Conservation (phyloP, 64 coral and sea anemone genomes). For the Stichodactyla helianthus region DNA sequence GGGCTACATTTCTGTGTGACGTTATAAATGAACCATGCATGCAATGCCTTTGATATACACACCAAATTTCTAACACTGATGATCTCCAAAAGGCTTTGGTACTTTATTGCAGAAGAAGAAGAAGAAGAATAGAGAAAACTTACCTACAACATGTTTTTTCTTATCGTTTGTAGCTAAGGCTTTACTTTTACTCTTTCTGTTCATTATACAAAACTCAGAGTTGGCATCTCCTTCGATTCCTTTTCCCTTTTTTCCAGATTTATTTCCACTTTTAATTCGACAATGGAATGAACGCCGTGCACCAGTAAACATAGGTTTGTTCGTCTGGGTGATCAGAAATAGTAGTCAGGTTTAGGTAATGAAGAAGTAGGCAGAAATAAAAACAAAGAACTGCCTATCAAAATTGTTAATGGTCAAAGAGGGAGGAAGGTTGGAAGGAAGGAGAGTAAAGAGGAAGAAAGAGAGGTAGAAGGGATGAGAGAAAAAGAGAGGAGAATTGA, state of each 20-base stretch:
- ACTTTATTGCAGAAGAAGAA: no score
- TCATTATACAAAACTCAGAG: slow-evolving; percentile 20
- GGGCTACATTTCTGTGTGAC: no score
- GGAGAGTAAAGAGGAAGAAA: neutral
- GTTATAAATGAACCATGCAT: no score
- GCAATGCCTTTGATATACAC: no score
- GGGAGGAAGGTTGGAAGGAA: neutral
- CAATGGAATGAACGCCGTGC: slow-evolving; percentile 86
- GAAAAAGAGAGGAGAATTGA: neutral
- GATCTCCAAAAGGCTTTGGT: no score
- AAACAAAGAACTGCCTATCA: neutral
- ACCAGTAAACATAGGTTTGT: slow-evolving; percentile 64
- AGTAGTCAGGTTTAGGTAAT: no score
- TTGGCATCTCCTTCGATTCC: slow-evolving; percentile 8
- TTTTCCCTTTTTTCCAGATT: slow-evolving; percentile 18
- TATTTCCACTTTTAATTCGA: slow-evolving; percentile 61
- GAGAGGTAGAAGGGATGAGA: neutral
- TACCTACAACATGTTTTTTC: slow-evolving; percentile 68
- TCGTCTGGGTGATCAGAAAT: neutral
- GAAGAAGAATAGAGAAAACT: neutral
- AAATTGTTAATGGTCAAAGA: neutral
- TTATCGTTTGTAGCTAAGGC: slow-evolving; percentile 22
- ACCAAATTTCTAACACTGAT: no score
- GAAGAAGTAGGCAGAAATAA: neutral
- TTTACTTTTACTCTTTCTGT: slow-evolving; percentile 55